Percentiles rank a stretch among this genome's conserved stretches.
phyloP scores from a whole-genome alignment of 2,888 invertebrate genomes.

The Bugula neritina region DNA sequence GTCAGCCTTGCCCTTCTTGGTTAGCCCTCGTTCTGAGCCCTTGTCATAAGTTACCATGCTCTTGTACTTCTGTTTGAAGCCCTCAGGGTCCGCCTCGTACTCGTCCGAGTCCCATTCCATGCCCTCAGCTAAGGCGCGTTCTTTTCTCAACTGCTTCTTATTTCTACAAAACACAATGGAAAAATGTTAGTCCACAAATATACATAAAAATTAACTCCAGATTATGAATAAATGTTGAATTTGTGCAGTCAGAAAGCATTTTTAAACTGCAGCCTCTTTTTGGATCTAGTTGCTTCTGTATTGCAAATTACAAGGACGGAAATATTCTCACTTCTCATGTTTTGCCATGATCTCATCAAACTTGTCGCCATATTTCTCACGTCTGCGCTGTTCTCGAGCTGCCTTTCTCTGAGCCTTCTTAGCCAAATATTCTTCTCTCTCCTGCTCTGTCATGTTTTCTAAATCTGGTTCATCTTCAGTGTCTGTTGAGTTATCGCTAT shows the following conservation, averaged over 20 bases:
- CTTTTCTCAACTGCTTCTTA: slow-evolving; percentile 28
- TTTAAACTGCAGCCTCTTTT: background rate
- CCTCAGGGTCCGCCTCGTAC: slow-evolving; percentile 26
- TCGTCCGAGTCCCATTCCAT: slow-evolving; percentile 21
- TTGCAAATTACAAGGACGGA: too few species aligned
- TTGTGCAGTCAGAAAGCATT: too few species aligned
- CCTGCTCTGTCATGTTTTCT: slow-evolving; percentile 50
- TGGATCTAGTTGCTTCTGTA: background rate
- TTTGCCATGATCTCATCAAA: slow-evolving; percentile 50
- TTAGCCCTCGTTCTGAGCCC: slow-evolving; percentile 36
- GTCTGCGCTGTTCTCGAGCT: slow-evolving; percentile 61
- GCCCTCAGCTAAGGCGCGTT: slow-evolving; percentile 20
- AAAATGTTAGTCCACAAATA: too few species aligned
- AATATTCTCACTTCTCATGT: slow-evolving; percentile 40
- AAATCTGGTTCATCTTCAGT: slow-evolving; percentile 43
- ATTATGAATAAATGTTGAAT: too few species aligned
- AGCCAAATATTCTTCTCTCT: slow-evolving; percentile 42
- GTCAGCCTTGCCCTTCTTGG: slow-evolving; percentile 36
- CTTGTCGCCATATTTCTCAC: slow-evolving; percentile 51
- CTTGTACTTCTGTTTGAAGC: slow-evolving; percentile 31
- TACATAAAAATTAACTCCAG: too few species aligned
- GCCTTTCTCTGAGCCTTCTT: slow-evolving; percentile 65
- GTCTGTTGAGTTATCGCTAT: slow-evolving; percentile 44
- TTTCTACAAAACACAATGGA: slow-evolving; percentile 28
- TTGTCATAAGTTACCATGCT: slow-evolving; percentile 48